These are phyloP conservation scores for Anhinga rufa DNA, from an alignment of 2,113 vertebrate species.

Conservation along the genomic window DNA sequence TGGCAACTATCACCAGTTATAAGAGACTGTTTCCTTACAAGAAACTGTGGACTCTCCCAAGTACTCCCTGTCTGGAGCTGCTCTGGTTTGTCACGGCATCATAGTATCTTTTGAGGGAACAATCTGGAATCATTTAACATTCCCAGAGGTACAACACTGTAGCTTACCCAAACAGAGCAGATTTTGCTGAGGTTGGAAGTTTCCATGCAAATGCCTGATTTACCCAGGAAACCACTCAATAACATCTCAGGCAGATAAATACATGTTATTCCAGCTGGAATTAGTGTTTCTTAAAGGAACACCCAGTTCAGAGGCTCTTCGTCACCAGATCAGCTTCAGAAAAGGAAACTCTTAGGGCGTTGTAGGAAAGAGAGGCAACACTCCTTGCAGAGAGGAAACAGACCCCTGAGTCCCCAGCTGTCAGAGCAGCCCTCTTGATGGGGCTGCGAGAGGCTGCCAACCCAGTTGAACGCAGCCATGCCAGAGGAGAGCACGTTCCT, in stretches of 20 bases:
- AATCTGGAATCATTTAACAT: slow-evolving; percentile 13
- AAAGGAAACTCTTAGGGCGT: neutral
- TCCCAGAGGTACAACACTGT: slow-evolving; percentile 1
- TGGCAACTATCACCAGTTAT: neutral
- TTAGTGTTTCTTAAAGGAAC: slow-evolving; percentile 10
- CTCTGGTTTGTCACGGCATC: neutral
- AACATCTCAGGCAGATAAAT: slow-evolving; percentile 18
- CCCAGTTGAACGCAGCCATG: neutral
- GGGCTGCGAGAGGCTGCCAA: neutral
- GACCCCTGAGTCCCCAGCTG: neutral
- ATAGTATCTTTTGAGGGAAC: neutral
- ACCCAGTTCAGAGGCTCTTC: neutral
- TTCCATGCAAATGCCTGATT: neutral
- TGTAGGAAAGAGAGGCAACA: neutral
- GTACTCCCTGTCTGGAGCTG: neutral
- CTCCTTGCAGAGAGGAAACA: neutral
- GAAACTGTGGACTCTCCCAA: neutral
- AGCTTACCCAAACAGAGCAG: neutral
- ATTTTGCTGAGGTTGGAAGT: slow-evolving; percentile 30
- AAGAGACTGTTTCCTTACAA: neutral
- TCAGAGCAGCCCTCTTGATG: neutral
- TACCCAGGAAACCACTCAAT: slow-evolving; percentile 3
- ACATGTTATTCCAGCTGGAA: neutral
- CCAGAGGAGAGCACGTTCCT: neutral
- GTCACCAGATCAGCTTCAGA: neutral